Evolutionary conservation across 2,888 invertebrate genomes (phyloP), one percentile per base, ranked within the genome.

Genomic region (Xestoiulus laeticollis): DNA sequence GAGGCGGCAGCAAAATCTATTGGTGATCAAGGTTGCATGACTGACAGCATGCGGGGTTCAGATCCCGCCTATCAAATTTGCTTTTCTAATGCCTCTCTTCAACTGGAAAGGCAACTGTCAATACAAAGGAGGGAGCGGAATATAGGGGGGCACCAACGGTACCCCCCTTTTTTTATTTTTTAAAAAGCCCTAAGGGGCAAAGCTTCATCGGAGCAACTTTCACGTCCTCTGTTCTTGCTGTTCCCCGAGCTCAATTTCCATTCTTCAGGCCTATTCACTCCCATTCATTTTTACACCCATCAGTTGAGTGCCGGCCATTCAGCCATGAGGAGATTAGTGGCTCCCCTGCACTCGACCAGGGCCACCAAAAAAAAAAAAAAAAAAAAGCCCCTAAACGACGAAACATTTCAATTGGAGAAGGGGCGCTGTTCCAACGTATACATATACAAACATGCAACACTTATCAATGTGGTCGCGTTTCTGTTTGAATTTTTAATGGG

Each of bases 101-200:
- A 84, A 68, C 87, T 87, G 84, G 84, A 87, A 87, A 87, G 87
- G 87, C 87, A 87, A 87, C 87, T 87, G 87, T 87, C 87, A 87
- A 87, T 84, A 87, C 87, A 87, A 87, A 87, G 84, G 85, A 44
- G 85, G 85, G 38, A 32, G 19, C 16, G 84, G 84, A 84, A 84
- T 33, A 84, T n/a, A n/a, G n/a, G 84, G 38, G 44, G 85, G 85
- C 43, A 6, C 78, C 78, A n/a, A 26, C 78, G 26, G 8, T n/a
- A 26, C 53, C 86, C 38, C 53, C 48, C 53, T 86, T 30, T 86
- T 53, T 86, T 86, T 32, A 53, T 53, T 32, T 78, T 78, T 16
- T 10, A 30, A 48, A 48, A 68, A 68, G 30, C 78, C 78, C 78
- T 78, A 38, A 44, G 85, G 85, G 85, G 38, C 85, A 85, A n/a